Base-by-base conservation (phyloP, 2,797 vertebrate species). In the Phoxinus dragarum region DNA sequence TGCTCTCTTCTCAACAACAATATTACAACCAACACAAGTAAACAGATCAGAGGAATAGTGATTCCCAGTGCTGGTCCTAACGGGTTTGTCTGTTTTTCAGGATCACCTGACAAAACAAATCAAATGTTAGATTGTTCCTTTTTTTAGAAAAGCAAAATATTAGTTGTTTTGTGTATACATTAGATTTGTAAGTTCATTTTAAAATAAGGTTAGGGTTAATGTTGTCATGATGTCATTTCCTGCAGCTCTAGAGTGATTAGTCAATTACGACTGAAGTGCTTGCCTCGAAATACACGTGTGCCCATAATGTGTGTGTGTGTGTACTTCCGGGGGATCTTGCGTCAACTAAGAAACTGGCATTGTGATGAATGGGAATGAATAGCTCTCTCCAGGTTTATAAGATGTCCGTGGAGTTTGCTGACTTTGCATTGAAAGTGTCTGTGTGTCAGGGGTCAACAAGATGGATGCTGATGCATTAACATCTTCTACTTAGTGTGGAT, bases 11-110 rank as follows among this genome's bases (percentile, higher is more conserved):
- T 90, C 54, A 93, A 3, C 52, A 90, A 36, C 66, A 94, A 21
- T 8, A 91, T 2, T 2, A 85, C 3, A 52, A 93, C 77, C 34
- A 91, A 78, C 52, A 90, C 1, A 56, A 94, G 44, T 4, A 87
- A 5, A 42, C 81, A 19, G 27, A 92, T 8, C 16, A 92, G 0
- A n/a, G 69, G 49, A 19, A 84, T 12, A 5, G 91, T 5, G 64
- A 88, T 54, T 21, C 66, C 54, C 1, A 90, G 86, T 78, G 86
- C 78, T 2, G 10, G 23, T 31, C 0, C 3, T 0, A 42, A 61
- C 2, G 16, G 19, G 54, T 88, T 89, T 27, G 17, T 6, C 1
- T 21, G 0, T 0, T 44, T 3, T 7, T 23, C 12, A 9, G 0
- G 0, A 34, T 19, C 23, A 75, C 77, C 93, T 93, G 82, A 80